These are phyloP conservation scores for Epinephelus cyanopodus DNA, from an alignment of 2,113 vertebrate genomes.

Conservation along the genomic window DNA sequence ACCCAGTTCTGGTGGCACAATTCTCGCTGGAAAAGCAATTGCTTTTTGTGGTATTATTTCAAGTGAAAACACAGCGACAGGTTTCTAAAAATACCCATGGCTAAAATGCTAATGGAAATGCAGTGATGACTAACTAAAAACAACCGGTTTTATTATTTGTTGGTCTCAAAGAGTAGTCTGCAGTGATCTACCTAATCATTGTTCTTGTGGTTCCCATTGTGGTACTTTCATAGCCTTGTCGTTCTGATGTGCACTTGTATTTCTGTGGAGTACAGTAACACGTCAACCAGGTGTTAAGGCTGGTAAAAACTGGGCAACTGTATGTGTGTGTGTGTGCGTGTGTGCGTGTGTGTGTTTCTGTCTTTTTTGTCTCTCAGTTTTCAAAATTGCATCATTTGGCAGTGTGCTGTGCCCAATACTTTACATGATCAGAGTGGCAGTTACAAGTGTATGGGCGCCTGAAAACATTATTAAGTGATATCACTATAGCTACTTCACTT, in stretches of 20 bases:
- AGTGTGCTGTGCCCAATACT: not conserved
- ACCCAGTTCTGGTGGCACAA: too few species aligned
- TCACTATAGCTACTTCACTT: slow-evolving; percentile 35
- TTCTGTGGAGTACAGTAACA: not conserved
- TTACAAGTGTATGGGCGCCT: slow-evolving; percentile 12
- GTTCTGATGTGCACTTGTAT: not conserved
- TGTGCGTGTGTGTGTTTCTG: not conserved
- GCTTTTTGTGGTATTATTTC: too few species aligned
- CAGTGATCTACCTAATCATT: too few species aligned
- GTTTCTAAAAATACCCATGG: too few species aligned
- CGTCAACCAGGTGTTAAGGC: not conserved
- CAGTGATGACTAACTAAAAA: too few species aligned
- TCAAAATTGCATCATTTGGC: not conserved
- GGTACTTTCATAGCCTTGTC: not conserved
- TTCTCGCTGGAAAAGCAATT: too few species aligned
- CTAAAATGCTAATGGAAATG: too few species aligned
- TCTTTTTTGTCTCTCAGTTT: not conserved
- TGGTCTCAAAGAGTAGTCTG: too few species aligned
- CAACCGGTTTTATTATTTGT: too few species aligned
- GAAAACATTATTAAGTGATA: slow-evolving; percentile 28
- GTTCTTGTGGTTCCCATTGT: not conserved
- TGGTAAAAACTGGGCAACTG: not conserved
- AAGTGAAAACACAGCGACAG: too few species aligned
- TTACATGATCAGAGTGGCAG: slow-evolving; percentile 7
- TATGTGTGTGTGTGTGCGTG: too few species aligned